These are phyloP conservation scores for Apodemus agrarius DNA, from an alignment of 2,797 vertebrate species.

Conservation along the genomic window DNA sequence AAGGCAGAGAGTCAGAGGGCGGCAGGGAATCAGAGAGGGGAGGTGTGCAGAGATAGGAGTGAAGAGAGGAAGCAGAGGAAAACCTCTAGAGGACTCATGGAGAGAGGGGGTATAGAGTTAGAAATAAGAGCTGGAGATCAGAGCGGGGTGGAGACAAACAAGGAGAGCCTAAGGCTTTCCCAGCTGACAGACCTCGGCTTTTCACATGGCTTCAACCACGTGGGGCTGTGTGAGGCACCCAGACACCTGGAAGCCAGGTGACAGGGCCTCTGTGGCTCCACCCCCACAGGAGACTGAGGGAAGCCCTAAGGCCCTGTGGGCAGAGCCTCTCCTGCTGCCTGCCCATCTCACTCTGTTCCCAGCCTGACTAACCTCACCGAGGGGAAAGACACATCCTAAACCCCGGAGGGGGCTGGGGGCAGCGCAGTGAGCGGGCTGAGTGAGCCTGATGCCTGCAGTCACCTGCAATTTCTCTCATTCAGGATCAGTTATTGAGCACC, in stretches of 20 bases:
- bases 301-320: background rate
- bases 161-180: background rate
- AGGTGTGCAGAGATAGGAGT: background rate
- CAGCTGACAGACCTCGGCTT: background rate
- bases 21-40: background rate
- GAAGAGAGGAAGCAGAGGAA: background rate
- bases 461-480: background rate
- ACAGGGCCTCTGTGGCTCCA: background rate
- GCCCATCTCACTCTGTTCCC: background rate
- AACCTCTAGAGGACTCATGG: background rate
- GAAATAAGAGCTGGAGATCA: background rate
- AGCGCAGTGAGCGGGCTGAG: background rate
- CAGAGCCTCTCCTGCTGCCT: background rate
- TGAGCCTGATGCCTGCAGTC: background rate
- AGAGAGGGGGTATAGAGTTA: background rate
- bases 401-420: too few relatives aligned
- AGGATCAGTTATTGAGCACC: background rate
- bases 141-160: background rate
- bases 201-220: conserved; percentile 54
- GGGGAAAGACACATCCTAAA: background rate
- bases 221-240: background rate
- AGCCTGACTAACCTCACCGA: too few relatives aligned
- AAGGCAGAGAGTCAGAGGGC: background rate
- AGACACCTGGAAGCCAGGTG: conserved; percentile 59
- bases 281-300: background rate